Percentiles rank a stretch among this genome's conserved stretches.
These are phyloP conservation scores for Drosophila leonis DNA, from an alignment of 2,888 invertebrate genomes.

Conservation along the genomic window DNA sequence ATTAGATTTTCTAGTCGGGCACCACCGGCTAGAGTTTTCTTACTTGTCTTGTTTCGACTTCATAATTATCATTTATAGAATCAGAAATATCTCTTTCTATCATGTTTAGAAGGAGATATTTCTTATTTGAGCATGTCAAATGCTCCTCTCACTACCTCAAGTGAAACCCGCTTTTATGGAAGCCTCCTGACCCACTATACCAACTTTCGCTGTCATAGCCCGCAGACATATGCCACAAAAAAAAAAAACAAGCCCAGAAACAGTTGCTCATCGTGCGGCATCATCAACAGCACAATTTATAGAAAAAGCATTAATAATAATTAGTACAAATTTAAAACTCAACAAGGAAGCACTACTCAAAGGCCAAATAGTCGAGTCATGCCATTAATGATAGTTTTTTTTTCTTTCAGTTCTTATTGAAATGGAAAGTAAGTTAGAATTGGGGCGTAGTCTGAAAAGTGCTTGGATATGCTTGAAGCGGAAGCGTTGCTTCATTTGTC, in stretches of 20 bases:
- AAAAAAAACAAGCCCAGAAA: not conserved
- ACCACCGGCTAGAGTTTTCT: no score
- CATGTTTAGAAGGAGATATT: no score
- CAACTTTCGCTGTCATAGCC: conserved; percentile 7
- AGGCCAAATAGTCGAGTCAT: conserved; percentile 34
- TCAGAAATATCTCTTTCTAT: no score
- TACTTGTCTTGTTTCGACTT: no score
- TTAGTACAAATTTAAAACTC: conserved; percentile 54
- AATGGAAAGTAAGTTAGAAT: conserved; percentile 42
- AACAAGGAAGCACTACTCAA: conserved; percentile 3
- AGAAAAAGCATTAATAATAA: conserved; percentile 71
- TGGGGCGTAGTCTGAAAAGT: conserved; percentile 40
- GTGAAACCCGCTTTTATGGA: no score
- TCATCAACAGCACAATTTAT: conserved; percentile 46
- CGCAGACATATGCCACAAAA: conserved; percentile 3
- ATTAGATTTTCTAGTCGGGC: no score
- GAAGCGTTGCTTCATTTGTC: conserved; percentile 47
- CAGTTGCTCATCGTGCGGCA: conserved; percentile 9
- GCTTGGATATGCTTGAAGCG: conserved; percentile 40
- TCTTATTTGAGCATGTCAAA: no score
- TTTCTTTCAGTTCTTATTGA: conserved; percentile 13
- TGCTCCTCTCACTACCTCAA: not conserved
- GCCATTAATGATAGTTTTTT: conserved; percentile 48
- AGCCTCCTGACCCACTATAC: conserved; percentile 20
- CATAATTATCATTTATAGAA: no score